Evolutionary conservation across 2,888 invertebrate species (phyloP).

Genomic region (Phasia obesa): DNA sequence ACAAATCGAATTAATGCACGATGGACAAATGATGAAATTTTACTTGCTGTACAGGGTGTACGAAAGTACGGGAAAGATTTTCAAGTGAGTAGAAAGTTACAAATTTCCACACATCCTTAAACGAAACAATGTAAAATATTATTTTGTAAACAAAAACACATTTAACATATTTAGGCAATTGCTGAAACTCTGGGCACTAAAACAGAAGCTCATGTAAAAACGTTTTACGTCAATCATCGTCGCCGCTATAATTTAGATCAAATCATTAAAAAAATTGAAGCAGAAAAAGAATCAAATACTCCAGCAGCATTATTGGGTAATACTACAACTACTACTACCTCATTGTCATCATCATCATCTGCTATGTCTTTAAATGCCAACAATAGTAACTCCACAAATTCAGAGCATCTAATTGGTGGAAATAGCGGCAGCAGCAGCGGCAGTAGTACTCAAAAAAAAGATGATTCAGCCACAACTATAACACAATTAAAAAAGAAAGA

Average conservation of each 20-base stretch:
- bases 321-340: slow-evolving; percentile 52
- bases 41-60: slow-evolving; percentile 94
- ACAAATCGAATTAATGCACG: slow-evolving; percentile 90
- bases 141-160: neutral
- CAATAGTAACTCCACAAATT: slow-evolving; percentile 41
- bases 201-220: slow-evolving; percentile 95
- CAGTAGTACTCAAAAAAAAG: slow-evolving; percentile 59
- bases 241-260: slow-evolving; percentile 94
- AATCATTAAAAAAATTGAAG: slow-evolving; percentile 92
- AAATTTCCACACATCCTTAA: neutral
- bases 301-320: slow-evolving; percentile 63
- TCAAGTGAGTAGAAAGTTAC: slow-evolving; percentile 86
- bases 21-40: slow-evolving; percentile 96
- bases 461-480: slow-evolving; percentile 47
- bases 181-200: slow-evolving; percentile 97
- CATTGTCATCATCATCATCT: slow-evolving; percentile 41
- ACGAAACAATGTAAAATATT: neutral
- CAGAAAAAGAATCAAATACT: slow-evolving; percentile 83
- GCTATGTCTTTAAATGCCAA: slow-evolving; percentile 29
- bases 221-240: slow-evolving; percentile 95
- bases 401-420: slow-evolving; percentile 41
- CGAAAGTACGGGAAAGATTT: slow-evolving; percentile 92
- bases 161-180: slow-evolving; percentile 92
- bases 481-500: slow-evolving; percentile 60
- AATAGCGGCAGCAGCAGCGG: slow-evolving; percentile 56